Base-by-base conservation (phyloP, 2,888 invertebrate species). In the Notodonta dromedarius region DNA sequence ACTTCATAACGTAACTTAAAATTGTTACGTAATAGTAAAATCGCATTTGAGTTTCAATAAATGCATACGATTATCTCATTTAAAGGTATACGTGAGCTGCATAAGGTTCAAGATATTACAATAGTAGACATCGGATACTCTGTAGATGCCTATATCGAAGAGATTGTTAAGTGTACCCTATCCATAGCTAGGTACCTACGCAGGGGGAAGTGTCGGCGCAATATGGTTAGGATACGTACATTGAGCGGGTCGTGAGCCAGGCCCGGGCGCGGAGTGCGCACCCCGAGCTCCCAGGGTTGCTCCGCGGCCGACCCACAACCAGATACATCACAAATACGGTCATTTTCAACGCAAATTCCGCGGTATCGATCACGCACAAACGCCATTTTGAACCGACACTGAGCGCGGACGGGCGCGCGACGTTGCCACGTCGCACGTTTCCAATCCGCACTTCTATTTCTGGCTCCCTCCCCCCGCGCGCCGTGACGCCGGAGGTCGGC, bases 341-440 rank as follows among this genome's bases (percentile, higher is more conserved):
- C 89, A 90, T 91, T 93, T 91, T 86, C 82, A 86, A 90, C 89
- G 83, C 78, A 85, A 91, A 88, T 89, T 87, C 86, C 93, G 88
- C 93, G 82, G 89, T 93, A 93, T 93, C 91, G 93, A 93, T 93
- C 93, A 93, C 93, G 86, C 93, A 92, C 93, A 87, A 88, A 83
- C 92, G 93, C 93, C 93, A 93, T 93, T 93, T 93, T 93, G 93
- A 90, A 91, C 89, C 87, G 91, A 91, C 91, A 93, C 93, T 93
- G 90, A 91, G 85, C 78, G 71, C 80, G 77, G 76, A 74, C 76
- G 83, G 83, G 83, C 81, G 82, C 76, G 93, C 91, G 90, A 88
- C 91, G 93, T 91, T 92, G 93, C 93, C 93, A 92, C 93, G 92
- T 92, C 87, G 91, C 83, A 73, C 80, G 85, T 83, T 86, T 88